Evolutionary conservation across 2,888 invertebrate species (phyloP).

Genomic region (Acronicta leporina): DNA sequence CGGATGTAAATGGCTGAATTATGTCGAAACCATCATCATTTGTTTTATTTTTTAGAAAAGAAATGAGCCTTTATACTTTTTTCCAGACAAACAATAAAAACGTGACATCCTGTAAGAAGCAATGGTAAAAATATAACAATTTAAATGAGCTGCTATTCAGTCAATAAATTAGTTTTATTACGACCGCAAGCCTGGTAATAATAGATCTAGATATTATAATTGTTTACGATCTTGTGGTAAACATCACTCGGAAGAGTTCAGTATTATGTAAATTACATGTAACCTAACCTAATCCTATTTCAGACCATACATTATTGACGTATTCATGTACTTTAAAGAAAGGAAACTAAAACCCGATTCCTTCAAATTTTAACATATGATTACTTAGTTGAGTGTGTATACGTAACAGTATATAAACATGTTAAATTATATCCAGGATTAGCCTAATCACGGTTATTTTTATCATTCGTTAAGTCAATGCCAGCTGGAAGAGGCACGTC

Average conservation of each 20-base stretch:
- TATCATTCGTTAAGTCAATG: constrained; percentile 76
- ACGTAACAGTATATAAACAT: constrained; percentile 62
- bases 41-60: not conserved
- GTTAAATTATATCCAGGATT: constrained; percentile 66
- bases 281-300: too few relatives aligned
- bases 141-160: constrained; percentile 5
- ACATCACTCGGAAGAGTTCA: not conserved
- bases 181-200: constrained; percentile 67
- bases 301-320: too few relatives aligned
- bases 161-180: constrained; percentile 42
- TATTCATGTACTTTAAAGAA: too few relatives aligned
- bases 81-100: constrained; percentile 8
- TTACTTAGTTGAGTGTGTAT: constrained; percentile 38
- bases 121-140: constrained; percentile 12
- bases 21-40: not conserved
- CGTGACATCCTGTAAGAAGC: constrained; percentile 1
- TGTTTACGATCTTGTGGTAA: constrained; percentile 13
- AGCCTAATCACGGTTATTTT: constrained; percentile 80
- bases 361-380: constrained; percentile 13
- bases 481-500: constrained; percentile 64
- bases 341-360: not conserved
- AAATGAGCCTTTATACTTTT: constrained; percentile 7
- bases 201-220: constrained; percentile 37
- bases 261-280: too few relatives aligned
- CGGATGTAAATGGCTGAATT: constrained; percentile 10